Base-by-base conservation (phyloP, 2,113 vertebrate species). In the Etheostoma cragini region DNA sequence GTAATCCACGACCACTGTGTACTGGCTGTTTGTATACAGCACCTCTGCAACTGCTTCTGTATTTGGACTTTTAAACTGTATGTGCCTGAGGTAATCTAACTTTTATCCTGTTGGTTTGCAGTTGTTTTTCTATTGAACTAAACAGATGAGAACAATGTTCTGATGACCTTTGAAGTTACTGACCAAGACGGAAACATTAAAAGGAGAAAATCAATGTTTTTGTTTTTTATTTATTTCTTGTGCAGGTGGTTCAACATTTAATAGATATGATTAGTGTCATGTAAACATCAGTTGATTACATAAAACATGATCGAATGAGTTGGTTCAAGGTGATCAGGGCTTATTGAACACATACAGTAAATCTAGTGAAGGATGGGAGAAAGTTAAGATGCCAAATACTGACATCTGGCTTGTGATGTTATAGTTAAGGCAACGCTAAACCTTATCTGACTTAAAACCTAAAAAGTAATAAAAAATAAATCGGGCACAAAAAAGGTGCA, bases 191-290 rank as follows among this genome's bases (percentile, higher is more conserved):
- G 46, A 87, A 87, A 88, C 74, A 89, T 72, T 88, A 90, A 92
- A 87, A 85, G 50, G 45, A 84, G 12, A 76, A 64, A 74, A 65
- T 30, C 12, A 11, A 58, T 8, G 6, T 4, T 68, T 24, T 22
- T 17, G 30, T 57, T 53, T 81, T 79, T 80, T 77, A 67, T 94
- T 93, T 93, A 90, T 93, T 94, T 90, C 66, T 86, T 88, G 92
- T 94, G 93, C 92, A 90, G 75, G 93, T 94, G 93, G 73, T 91
- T 93, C 88, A 90, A 92, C 87, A 76, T 61, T 83, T 78, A 85
- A 74, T 88, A 82, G 67, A 84, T 88, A 82, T 2, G 66, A 83
- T 77, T 65, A 56, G 90, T 92, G 91, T 76, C 70, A 72, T 91
- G 90, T 91, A 93, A 93, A 93, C 91, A 85, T 87, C 65, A 62